A percentile compares a stretch with the other conserved stretches of the same genome.
phyloP scores from a whole-genome alignment of 2,797 vertebrate genomes.

The Uromys caudimaculatus region DNA sequence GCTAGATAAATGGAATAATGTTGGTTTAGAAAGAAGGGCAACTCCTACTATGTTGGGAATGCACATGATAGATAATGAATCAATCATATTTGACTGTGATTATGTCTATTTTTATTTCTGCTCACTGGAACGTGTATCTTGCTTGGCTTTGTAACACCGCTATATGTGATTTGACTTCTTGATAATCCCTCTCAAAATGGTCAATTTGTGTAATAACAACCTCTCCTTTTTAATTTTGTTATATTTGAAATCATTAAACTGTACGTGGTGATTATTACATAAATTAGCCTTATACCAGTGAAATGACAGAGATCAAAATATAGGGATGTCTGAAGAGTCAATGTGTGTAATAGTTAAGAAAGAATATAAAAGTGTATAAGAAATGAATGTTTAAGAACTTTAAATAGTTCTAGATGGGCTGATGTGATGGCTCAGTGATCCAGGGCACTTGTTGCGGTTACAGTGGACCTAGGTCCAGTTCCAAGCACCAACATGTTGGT shows the following conservation, averaged over 20 bases:
- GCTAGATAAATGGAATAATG: not conserved
- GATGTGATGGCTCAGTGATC: not conserved
- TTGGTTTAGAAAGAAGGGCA: not conserved
- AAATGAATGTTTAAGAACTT: not conserved
- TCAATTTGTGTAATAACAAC: not conserved
- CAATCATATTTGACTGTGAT: not conserved
- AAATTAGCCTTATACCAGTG: not conserved
- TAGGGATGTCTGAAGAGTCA: not conserved
- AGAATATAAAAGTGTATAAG: not conserved
- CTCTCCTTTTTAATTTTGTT: not conserved
- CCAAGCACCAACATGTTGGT: not conserved
- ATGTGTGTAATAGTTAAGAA: not conserved
- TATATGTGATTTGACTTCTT: not conserved
- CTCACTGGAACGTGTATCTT: too few relatives aligned
- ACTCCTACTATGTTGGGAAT: not conserved
- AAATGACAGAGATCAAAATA: not conserved
- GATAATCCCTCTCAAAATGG: not conserved
- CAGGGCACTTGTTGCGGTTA: not conserved
- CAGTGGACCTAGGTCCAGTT: not conserved
- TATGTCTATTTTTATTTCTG: not conserved
- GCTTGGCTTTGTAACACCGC: not conserved
- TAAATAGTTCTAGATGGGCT: not conserved
- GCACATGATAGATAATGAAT: not conserved
- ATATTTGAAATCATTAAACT: not conserved
- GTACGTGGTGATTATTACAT: not conserved